Base-by-base conservation (phyloP, 2,797 vertebrate species). In the Rhinatrema bivittatum region DNA sequence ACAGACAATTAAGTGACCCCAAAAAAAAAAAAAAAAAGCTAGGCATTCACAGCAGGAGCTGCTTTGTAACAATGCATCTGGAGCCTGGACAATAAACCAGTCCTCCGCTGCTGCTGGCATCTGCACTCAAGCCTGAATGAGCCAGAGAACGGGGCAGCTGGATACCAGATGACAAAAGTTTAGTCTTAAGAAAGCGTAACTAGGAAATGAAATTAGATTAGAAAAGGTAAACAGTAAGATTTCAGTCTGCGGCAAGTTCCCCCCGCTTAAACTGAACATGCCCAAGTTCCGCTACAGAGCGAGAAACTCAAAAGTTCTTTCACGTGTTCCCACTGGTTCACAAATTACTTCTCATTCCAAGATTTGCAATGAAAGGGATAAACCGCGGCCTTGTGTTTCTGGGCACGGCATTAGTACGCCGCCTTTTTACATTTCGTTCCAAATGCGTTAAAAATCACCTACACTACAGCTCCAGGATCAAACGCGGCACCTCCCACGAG, bases 191-290 rank as follows among this genome's bases (percentile, higher is more conserved):
- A 44, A 61, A 72, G 49, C 65, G 33, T 31, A 64, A 69, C 57
- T 53, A 62, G 56, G 56, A 69, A 72, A 62, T 29, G 42, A 40
- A 67, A 12, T 58, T 52, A 60, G 27, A 72, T 63, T 53, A 64
- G 62, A 50, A 55, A 66, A 62, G 68, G 47, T 35, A 65, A 69
- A 53, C 3, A 47, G 36, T 54, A 52, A 43, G n/a, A 53, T 66
- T 66, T 65, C 45, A 57, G 44, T 38, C 42, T 42, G 49, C 64
- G 32, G 34, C 41, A 47, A 62, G 39, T 10, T 49, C 49, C 51
- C 49, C 51, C 31, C 34, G 33, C 36, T 48, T 56, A 41, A 58
- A 41, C 56, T 7, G 18, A 48, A 17, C 30, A 52, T 30, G 35
- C 36, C 42, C 31, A 36, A 19, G 49, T 32, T 37, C 47, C 47